These are phyloP conservation scores for Lordiphosa andalusiaca DNA, from an alignment of 2,888 invertebrate genomes.

Conservation along the genomic window DNA sequence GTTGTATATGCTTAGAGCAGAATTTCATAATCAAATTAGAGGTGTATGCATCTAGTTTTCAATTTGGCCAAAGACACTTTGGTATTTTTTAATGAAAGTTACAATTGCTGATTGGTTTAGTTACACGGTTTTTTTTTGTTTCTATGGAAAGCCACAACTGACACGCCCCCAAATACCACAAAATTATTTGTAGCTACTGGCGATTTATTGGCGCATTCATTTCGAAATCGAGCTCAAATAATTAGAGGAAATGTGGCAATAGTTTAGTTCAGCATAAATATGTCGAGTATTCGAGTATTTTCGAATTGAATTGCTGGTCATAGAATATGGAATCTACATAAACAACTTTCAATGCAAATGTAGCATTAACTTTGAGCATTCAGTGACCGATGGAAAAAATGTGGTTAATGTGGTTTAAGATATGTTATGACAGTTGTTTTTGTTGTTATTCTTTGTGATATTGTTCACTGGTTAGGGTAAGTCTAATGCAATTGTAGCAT, in stretches of 20 bases:
- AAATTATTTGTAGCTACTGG: constrained; percentile 40
- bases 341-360: constrained; percentile 70
- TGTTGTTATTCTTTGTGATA: constrained; percentile 6
- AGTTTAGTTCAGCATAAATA: constrained; percentile 1
- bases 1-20: constrained; percentile 28
- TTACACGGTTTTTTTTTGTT: constrained; percentile 26
- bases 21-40: constrained; percentile 27
- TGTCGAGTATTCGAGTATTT: constrained; percentile 22
- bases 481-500: constrained; percentile 62
- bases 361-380: constrained; percentile 34
- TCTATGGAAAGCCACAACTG: constrained; percentile 24
- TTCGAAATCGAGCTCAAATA: constrained; percentile 36
- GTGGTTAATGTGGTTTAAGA: constrained; percentile 42
- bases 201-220: constrained; percentile 51
- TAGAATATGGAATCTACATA: constrained; percentile 9
- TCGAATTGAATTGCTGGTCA: constrained; percentile 39
- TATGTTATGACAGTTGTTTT: constrained; percentile 27
- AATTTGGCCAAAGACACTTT: constrained; percentile 14
- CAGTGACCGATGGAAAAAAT: constrained; percentile 52
- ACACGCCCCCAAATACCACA: constrained; percentile 45
- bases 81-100: constrained; percentile 52
- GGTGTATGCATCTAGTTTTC: too few relatives aligned
- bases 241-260: constrained; percentile 1
- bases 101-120: constrained; percentile 10
- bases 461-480: constrained; percentile 28